Conservation (phyloP, 2,797 vertebrate genomes). For the Synanceia verrucosa region DNA sequence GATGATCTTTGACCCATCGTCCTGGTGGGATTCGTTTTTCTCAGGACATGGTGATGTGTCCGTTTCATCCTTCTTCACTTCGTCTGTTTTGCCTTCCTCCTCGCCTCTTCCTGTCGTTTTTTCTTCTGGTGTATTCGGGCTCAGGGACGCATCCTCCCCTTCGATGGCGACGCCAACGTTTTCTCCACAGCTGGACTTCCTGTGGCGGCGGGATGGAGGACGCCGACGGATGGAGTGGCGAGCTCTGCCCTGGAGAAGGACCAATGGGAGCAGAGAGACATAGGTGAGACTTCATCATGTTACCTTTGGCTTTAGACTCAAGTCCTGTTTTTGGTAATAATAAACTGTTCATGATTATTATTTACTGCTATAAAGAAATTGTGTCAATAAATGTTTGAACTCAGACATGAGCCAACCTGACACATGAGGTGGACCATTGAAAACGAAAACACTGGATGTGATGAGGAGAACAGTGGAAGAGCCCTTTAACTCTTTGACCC, state of each 20-base stretch:
- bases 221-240: conserved; percentile 78
- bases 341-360: no score
- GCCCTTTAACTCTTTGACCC: neutral
- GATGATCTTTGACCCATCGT: neutral
- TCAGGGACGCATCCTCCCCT: neutral
- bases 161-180: conserved; percentile 27
- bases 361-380: no score
- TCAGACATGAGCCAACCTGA: no score
- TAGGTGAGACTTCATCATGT: no score
- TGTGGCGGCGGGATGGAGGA: conserved; percentile 77
- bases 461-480: no score
- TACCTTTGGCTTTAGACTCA: neutral
- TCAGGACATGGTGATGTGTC: neutral
- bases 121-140: neutral
- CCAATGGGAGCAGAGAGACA: conserved; percentile 16
- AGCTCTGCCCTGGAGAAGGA: conserved; percentile 69
- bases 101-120: neutral
- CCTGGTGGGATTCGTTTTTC: neutral
- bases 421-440: neutral
- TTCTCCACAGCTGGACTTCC: conserved; percentile 71
- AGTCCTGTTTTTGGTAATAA: neutral
- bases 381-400: no score
- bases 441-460: neutral
- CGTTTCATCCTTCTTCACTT: neutral
- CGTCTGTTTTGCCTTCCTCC: conserved; percentile 2